A percentile compares a stretch with the other conserved stretches of the same genome.
Conservation (phyloP, 2,888 invertebrate genomes). For the Agrotis exclamationis region DNA sequence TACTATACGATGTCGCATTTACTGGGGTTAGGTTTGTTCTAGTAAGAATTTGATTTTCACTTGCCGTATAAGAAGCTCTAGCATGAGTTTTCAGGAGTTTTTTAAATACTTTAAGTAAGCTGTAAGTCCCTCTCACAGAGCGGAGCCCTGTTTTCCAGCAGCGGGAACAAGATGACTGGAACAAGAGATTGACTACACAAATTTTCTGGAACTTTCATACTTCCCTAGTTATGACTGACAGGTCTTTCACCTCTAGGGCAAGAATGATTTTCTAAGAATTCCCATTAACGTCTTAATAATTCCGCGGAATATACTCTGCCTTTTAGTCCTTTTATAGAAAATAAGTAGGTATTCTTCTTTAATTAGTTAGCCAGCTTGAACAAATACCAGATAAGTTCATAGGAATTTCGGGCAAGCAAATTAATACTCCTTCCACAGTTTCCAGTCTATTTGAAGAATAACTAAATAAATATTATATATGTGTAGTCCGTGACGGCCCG, state of each 20-base stretch:
- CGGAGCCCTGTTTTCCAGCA: too few relatives aligned
- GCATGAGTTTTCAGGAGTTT: too few relatives aligned
- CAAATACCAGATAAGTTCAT: slow-evolving; percentile 3
- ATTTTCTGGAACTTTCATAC: too few relatives aligned
- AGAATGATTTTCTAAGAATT: background rate
- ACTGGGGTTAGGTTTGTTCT: too few relatives aligned
- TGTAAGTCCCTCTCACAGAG: too few relatives aligned
- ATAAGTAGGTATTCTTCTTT: background rate
- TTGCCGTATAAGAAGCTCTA: too few relatives aligned
- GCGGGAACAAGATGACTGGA: too few relatives aligned
- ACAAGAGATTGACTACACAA: too few relatives aligned
- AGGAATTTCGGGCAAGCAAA: background rate
- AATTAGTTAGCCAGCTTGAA: background rate
- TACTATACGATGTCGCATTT: slow-evolving; percentile 3
- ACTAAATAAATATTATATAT: background rate
- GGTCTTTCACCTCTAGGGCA: background rate
- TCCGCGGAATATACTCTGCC: background rate
- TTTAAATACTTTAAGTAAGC: too few relatives aligned
- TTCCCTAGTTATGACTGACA: too few relatives aligned
- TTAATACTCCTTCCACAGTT: background rate
- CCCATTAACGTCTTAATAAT: background rate
- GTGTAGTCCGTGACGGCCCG: too few relatives aligned
- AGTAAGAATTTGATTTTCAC: background rate
- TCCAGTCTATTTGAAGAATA: slow-evolving; percentile 11
- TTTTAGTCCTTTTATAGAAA: background rate